Evolutionary conservation across 2,113 vertebrate species (phyloP), one percentile per base, ranked within the genome.

Genomic region (Lampris incognitus): DNA sequence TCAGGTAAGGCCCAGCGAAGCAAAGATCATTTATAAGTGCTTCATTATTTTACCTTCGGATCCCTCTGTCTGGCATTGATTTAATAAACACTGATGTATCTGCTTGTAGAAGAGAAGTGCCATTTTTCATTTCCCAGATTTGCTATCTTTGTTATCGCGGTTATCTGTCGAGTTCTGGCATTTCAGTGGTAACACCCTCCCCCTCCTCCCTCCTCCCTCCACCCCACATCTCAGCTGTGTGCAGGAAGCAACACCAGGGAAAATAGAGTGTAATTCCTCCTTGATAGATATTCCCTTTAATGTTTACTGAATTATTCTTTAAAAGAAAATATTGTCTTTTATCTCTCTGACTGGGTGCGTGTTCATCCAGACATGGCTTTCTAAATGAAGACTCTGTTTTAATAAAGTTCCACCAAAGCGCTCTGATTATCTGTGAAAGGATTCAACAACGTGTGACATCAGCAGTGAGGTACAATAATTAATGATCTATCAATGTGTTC

Each of bases 11-110:
- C 92, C 94, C 92, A 89, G 87, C 92, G 92, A 95, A 96, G 94
- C 94, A 93, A 94, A 94, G 95, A 95, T 96, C 93, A 96, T 95
- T 96, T 96, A 94, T 96, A 95, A 96, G 94, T 94, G 94, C 94
- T 95, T 97, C 95, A 94, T 97, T 96, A 96, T 96, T 97, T 97
- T 95, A 95, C 94, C 95, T 94, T 93, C 90, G 92, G 92, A 94
- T 94, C 95, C 94, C 93, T 95, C 95, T 95, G 95, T 92, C 93
- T 93, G 94, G 93, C 93, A 95, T 96, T 96, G 91, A 93, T 93
- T 94, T 93, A 92, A 95, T 95, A 95, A 96, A 92, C 89, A 93
- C 90, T 91, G 95, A 94, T 95, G 93, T 95, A 95, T 94, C 93
- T 93, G 78, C 91, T 92, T 87, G 90, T 87, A 86, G 88, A 87